Percentiles rank a stretch among this genome's conserved stretches.
Conservation (phyloP, 2,113 vertebrate species). For the Hystrix brachyura region DNA sequence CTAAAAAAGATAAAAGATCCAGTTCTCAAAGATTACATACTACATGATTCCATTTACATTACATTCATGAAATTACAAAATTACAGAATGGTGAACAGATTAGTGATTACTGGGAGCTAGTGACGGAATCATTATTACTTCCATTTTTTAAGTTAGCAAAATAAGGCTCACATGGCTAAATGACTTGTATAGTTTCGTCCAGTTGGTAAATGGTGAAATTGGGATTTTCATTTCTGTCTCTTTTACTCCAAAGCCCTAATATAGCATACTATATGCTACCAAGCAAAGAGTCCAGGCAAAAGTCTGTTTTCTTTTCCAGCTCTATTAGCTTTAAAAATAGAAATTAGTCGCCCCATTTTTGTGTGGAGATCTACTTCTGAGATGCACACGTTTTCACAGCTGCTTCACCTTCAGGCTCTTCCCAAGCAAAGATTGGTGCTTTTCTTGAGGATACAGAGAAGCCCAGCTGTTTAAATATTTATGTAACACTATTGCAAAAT, state of each 20-base stretch:
- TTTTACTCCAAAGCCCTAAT: neutral
- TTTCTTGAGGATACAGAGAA: slow-evolving; percentile 72
- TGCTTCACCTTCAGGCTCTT: slow-evolving; percentile 54
- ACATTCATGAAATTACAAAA: neutral
- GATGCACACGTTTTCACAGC: slow-evolving; percentile 4
- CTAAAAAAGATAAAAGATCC: neutral
- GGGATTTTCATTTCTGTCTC: neutral
- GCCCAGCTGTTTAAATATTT: slow-evolving; percentile 85
- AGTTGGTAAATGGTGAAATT: slow-evolving; percentile 17
- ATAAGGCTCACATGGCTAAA: neutral
- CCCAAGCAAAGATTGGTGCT: slow-evolving; percentile 38
- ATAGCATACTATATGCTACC: neutral
- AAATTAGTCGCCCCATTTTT: neutral
- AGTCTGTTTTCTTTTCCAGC: neutral
- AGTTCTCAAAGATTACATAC: neutral
- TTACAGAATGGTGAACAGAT: neutral
- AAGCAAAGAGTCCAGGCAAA: neutral
- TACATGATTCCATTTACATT: neutral
- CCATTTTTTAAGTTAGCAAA: neutral
- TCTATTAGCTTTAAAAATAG: slow-evolving; percentile 39
- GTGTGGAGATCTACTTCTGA: slow-evolving; percentile 35
- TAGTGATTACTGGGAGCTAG: neutral
- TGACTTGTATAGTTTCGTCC: neutral
- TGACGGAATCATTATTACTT: neutral
- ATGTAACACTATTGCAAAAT: slow-evolving; percentile 83